Percentiles rank a stretch among this genome's conserved stretches.
Evolutionary conservation across 2,797 vertebrate species (phyloP).

Genomic region (Neosilurus hyrtlii): DNA sequence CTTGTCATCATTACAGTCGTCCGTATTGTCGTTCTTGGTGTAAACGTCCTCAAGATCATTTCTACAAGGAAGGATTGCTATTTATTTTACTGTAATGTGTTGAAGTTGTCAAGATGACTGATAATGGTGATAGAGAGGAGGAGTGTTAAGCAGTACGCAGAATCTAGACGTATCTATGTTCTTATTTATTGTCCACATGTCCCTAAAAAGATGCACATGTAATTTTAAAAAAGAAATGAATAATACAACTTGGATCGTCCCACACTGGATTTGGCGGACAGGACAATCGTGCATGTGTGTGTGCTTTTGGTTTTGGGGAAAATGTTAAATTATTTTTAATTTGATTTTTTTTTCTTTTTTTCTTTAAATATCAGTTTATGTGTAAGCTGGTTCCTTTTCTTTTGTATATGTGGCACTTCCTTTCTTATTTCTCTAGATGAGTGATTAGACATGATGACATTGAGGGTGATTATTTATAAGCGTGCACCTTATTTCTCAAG

Average conservation of each 20-base stretch:
- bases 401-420: slow-evolving; percentile 4
- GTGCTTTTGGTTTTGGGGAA: slow-evolving; percentile 9
- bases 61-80: slow-evolving; percentile 36
- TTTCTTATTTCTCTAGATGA: neutral
- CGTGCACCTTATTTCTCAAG: slow-evolving; percentile 52
- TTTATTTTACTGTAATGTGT: slow-evolving; percentile 35
- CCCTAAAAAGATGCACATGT: too few relatives aligned
- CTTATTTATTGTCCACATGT: slow-evolving; percentile 18
- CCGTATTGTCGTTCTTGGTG: slow-evolving; percentile 36
- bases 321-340: slow-evolving; percentile 21
- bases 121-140: neutral
- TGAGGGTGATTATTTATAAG: neutral
- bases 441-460: neutral
- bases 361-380: neutral
- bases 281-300: slow-evolving; percentile 29
- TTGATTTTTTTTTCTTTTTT: too few relatives aligned
- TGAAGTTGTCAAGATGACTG: slow-evolving; percentile 4
- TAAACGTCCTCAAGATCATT: slow-evolving; percentile 62
- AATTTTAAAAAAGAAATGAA: neutral
- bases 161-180: neutral
- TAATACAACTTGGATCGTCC: neutral
- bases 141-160: neutral
- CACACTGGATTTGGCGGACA: slow-evolving; percentile 22
- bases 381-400: neutral
- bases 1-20: slow-evolving; percentile 41